These are phyloP conservation scores for Artibeus jamaicensis DNA, from an alignment of 2,797 vertebrate genomes.

Conservation along the genomic window DNA sequence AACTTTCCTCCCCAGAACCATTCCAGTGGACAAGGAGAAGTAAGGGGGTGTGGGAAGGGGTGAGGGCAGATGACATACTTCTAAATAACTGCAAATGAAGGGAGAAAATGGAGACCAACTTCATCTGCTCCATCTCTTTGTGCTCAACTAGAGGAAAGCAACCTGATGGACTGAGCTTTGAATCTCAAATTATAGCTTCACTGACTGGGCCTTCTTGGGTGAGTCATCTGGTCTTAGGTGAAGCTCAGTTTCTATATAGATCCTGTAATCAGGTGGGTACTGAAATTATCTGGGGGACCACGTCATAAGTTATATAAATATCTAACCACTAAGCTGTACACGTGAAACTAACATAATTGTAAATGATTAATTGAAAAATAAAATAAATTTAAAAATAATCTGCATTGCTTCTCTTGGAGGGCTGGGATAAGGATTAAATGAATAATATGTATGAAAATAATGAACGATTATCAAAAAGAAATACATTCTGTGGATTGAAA, in stretches of 20 bases:
- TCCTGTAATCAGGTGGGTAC: not conserved
- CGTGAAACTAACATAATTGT: not conserved
- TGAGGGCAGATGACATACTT: fast-evolving
- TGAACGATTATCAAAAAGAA: not conserved
- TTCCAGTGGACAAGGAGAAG: not conserved
- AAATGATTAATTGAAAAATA: not conserved
- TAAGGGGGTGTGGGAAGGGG: not conserved
- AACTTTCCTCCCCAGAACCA: not conserved
- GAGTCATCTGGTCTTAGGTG: not conserved
- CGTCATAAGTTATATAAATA: not conserved
- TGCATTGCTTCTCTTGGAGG: not conserved
- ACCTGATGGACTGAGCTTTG: not conserved
- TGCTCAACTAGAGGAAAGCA: not conserved
- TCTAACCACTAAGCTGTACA: not conserved
- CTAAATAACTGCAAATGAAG: not conserved
- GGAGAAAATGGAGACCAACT: not conserved
- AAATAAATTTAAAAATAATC: not conserved
- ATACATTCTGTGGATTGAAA: not conserved
- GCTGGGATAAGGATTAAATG: not conserved
- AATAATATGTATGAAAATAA: not conserved
- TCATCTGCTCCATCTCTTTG: not conserved
- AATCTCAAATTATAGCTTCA: not conserved
- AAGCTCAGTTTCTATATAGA: not conserved
- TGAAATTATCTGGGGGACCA: not conserved
- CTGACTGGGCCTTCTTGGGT: not conserved